A percentile compares a stretch with the other conserved stretches of the same genome.
These are phyloP conservation scores for Hylaeus anthracinus DNA, from an alignment of 1,140 invertebrate species.

Conservation along the genomic window DNA sequence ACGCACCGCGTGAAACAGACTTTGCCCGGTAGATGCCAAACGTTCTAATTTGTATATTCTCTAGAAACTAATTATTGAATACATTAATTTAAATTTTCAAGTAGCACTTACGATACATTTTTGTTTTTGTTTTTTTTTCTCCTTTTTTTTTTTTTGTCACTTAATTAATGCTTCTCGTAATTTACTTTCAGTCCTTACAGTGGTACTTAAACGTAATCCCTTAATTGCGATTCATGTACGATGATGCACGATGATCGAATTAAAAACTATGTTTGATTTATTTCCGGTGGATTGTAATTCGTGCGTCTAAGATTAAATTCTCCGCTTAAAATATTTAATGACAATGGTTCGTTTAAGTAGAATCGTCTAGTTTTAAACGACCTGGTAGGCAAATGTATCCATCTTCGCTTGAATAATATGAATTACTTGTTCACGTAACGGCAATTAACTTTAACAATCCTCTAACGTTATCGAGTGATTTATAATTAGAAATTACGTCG, in stretches of 20 bases:
- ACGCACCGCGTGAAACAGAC: not conserved
- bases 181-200: constrained; percentile 43
- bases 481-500: constrained; percentile 29
- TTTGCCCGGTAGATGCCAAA: not conserved
- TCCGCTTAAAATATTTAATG: constrained; percentile 17
- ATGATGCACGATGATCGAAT: constrained; percentile 9
- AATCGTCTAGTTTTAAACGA: constrained; percentile 12
- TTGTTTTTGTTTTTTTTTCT: not conserved
- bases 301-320: not conserved
- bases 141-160: not conserved
- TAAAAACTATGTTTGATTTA: constrained; percentile 47
- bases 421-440: constrained; percentile 26
- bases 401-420: constrained; percentile 20
- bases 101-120: constrained; percentile 21
- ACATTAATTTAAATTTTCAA: constrained; percentile 22
- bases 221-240: not conserved
- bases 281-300: constrained; percentile 4
- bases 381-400: constrained; percentile 22
- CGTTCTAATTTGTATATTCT: constrained; percentile 23
- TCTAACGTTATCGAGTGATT: constrained; percentile 38
- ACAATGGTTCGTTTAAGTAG: not conserved
- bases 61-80: constrained; percentile 32
- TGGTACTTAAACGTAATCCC: constrained; percentile 18
- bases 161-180: constrained; percentile 17
- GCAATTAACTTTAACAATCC: constrained; percentile 41